Evolutionary conservation across 2,113 vertebrate genomes (phyloP), one percentile per base, ranked within the genome.

Genomic region (Fukomys damarensis): DNA sequence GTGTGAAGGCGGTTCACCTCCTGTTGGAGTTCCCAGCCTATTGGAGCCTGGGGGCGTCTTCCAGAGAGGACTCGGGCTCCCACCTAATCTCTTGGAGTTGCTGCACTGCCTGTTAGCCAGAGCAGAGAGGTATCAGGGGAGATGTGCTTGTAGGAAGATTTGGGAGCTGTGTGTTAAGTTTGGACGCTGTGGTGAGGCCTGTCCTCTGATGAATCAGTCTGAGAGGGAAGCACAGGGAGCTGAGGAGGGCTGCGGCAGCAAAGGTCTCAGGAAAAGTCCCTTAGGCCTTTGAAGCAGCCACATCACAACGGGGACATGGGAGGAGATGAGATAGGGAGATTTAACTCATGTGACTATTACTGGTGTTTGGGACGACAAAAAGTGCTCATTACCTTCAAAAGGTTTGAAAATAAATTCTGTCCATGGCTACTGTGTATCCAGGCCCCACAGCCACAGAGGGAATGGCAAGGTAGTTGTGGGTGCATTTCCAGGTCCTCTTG

Each of bases 401-500:
- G 35, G 17, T 35, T 35, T 32, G 59, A 79, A 81, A 92, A 46
- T 28, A 74, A 72, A 49, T 9, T 41, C 14, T 79, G 35, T 89
- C 12, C 4, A 0, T 77, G 87, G 49, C 7, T n/a, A 10, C 10
- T 54, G 5, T 76, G 9, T 54, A n/a, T 89, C 54, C 12, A 24
- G 41, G 17, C 32, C 13, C 3, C 0, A 2, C 26, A 5, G 26
- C 52, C 41, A 8, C n/a, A 41, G 68, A 93, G 70, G n/a, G 43
- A 10, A 3, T 22, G 74, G 4, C 10, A 12, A n/a, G 32, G 20
- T 41, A 24, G 16, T 9, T 3, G 76, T 79, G 80, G 14, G 58
- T 61, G 32, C 26, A 2, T 77, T 11, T 19, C 0, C 1, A 1
- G 61, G 35, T 46, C 16, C 26, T 52, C 9, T 20, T 1, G 11